Base-by-base conservation (phyloP, 2,113 vertebrate genomes). In the Zapus hudsonius region DNA sequence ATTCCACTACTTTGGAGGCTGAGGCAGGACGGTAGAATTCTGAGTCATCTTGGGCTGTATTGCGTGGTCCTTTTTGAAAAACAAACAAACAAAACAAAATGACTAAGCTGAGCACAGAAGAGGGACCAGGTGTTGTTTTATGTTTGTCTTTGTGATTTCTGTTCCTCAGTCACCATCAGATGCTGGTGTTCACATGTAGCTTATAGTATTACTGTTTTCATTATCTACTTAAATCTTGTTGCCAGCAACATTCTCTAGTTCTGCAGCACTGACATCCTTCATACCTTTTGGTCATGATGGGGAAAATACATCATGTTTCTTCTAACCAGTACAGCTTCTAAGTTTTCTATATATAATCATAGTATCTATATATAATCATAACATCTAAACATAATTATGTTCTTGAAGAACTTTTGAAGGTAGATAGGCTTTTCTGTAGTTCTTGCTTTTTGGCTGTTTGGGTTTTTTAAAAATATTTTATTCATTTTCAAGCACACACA, bases 271-370 rank as follows among this genome's bases (percentile, higher is more conserved):
- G 88, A 75, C n/a, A 1, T 84, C 5, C 23, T 92, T 87, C 52
- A 9, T 78, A 25, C 81, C 22, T 84, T 95, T 95, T 91, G 91
- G 61, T 47, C 44, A 10, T 42, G n/a, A 80, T 83, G 64, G 5
- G 66, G n/a, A 22, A 83, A 31, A 4, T 87, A 17, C 86, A 63
- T 89, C 20, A 10, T 86, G 22, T 95, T 93, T 85, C 40, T 92
- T 82, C 11, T 59, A 63, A 76, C 80, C 40, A 90, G 17, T 82
- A 17, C 20, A 85, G 42, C 75, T 90, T 22, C 88, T 83, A 88
- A 87, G 20, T 84, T 93, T 92, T 78, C 70, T 96, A 67, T 85
- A 66, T 33, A 93, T 64, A 92, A 66, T 57, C n/a, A n/a, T 86
- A 86, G 86, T 78, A 86, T 59, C 69, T 96, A 66, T 88, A 72